A percentile compares a stretch with the other conserved stretches of the same genome.
These are phyloP conservation scores for Hyles euphorbiae DNA, from an alignment of 1,140 invertebrate species.

Conservation along the genomic window DNA sequence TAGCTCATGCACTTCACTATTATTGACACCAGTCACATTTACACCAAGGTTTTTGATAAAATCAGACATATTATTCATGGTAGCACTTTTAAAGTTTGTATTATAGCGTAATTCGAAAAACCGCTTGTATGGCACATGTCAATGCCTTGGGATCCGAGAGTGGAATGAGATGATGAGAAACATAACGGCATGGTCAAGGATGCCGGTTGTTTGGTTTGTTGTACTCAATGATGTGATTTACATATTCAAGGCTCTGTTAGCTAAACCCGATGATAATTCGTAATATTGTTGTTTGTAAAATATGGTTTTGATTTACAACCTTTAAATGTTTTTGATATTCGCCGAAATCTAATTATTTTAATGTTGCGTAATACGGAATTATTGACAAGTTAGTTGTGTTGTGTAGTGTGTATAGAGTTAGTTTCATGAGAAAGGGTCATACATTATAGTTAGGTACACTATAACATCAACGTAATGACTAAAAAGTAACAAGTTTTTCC, in stretches of 20 bases:
- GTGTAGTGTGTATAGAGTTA: too few species aligned
- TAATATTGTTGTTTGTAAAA: too few species aligned
- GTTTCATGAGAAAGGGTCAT: too few species aligned
- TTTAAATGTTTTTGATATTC: too few species aligned
- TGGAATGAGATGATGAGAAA: conserved; percentile 42
- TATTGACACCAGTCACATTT: conserved; percentile 10
- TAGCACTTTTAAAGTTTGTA: not conserved
- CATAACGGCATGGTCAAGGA: conserved; percentile 33
- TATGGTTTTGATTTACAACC: too few species aligned
- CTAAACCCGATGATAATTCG: too few species aligned
- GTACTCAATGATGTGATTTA: conserved; percentile 45
- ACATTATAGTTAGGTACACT: too few species aligned
- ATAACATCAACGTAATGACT: too few species aligned
- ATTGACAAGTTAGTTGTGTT: too few species aligned
- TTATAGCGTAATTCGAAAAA: not conserved
- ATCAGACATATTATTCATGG: conserved; percentile 5
- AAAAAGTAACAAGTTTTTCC: too few species aligned
- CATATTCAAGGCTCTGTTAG: conserved; percentile 23
- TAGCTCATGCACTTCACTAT: conserved; percentile 13
- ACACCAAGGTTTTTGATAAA: conserved; percentile 12
- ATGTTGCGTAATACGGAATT: too few species aligned
- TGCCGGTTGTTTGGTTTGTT: conserved; percentile 28
- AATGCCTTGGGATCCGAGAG: conserved; percentile 28
- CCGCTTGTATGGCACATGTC: conserved; percentile 33
- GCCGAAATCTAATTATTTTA: too few species aligned